Evolutionary conservation across 2,797 vertebrate genomes (phyloP), one percentile per base, ranked within the genome.

Genomic region (Chelidonichthys spinosus): DNA sequence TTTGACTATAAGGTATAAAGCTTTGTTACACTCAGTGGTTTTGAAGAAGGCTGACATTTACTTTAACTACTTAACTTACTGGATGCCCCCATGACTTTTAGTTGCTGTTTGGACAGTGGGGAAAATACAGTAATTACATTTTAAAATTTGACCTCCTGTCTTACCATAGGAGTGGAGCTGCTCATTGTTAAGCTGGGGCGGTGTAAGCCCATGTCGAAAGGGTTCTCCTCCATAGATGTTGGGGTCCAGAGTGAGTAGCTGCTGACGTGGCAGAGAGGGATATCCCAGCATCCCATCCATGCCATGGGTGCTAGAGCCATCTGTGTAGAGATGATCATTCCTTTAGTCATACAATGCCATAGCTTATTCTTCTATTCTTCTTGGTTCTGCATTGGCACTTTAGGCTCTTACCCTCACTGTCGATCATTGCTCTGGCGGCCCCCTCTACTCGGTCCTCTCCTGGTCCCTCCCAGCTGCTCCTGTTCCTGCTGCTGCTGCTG

Each of bases 81-180:
- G 47, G 47, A 54, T 69, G 52, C 0, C 43, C n/a, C 54, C 42
- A 39, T 47, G 5, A 58, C 52, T 18, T 50, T 56, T 7, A 36
- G 33, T 53, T 66, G 33, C 40, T 9, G 58, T 50, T 76, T 76
- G 1, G n/a, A 47, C 25, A 61, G 11, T 56, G 35, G 11, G n/a
- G 39, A 6, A 14, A 33, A 53, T 14, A 36, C 32, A 61, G 42
- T 36, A 25, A 55, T 4, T 14, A 49, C 1, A 17, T 50, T 25
- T 61, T 60, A 18, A 13, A 58, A 64, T n/a, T 68, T 63, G 35
- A 58, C 32, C 17, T 54, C 11, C 8, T 11, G 4, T 83, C 92
- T 94, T 91, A 97, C 97, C 96, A 43, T 97, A 97, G 50, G 96
- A 92, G 78, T 97, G 96, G 79, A 97, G 93, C 60, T 96, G 94